Base-by-base conservation (phyloP, 2,113 vertebrate genomes). In the Saguinus imperator region DNA sequence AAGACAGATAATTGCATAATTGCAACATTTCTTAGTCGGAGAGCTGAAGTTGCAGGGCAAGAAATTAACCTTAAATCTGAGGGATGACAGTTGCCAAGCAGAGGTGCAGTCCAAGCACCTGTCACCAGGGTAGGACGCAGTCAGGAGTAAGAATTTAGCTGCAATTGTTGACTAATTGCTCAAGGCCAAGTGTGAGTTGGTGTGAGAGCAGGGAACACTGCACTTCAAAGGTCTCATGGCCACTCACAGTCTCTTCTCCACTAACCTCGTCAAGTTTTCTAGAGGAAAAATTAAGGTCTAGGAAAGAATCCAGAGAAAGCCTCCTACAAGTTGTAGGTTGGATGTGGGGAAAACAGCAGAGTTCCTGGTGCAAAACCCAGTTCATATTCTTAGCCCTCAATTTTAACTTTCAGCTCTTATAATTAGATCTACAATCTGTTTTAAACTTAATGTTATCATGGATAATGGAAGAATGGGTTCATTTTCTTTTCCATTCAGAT, bases 21-120 rank as follows among this genome's bases (percentile, higher is more conserved):
- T 3, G 4, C 23, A 21, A 68, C 32, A 57, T 75, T 58, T 52
- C 25, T 87, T 43, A 35, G 4, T 50, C 16, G 29, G 27, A 64
- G 7, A 87, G 14, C 37, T 35, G 11, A 58, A 6, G 27, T 70
- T 48, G 5, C 16, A 20, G 17, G 11, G 13, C 13, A 80, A 79
- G 14, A 66, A 88, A 55, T 8, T 83, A 37, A 52, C 12, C 6
- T 55, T 17, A 50, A 48, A 55, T 83, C 5, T 82, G 64, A 45
- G 2, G 23, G 2, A 81, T n/a, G 35, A 35, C 20, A 25, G 4
- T 25, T 72, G 6, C 11, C 23, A 37, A 35, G 17, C 6, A 72
- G 8, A 23, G 23, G 14, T 17, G 32, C 17, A 29, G 37, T 5
- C 0, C 4, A 6, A 40, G 17, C 17, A 18, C 35, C 25, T n/a